A percentile compares a stretch with the other conserved stretches of the same genome.
phyloP scores from a whole-genome alignment of 1,140 invertebrate species.

The Heliothis virescens region DNA sequence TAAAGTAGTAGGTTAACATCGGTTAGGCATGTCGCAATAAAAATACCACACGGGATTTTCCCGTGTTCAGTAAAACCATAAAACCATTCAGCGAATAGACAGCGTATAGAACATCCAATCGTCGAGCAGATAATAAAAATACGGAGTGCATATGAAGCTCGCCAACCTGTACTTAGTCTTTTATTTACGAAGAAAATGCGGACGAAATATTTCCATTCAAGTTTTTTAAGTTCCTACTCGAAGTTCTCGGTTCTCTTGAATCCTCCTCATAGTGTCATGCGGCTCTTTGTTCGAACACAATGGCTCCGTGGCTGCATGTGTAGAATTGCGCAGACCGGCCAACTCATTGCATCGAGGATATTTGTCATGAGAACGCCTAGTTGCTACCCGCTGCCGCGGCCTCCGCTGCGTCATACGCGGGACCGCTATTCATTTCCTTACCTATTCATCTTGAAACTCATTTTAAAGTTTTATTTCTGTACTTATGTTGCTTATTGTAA shows the following conservation, averaged over 20 bases:
- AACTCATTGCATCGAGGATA: slow-evolving; percentile 65
- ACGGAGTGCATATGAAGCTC: slow-evolving; percentile 31
- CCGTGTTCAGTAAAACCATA: slow-evolving; percentile 8
- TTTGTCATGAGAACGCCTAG: slow-evolving; percentile 49
- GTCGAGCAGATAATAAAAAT: slow-evolving; percentile 24
- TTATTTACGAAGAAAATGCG: slow-evolving; percentile 58
- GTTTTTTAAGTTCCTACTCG: slow-evolving; percentile 69
- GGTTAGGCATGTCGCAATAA: slow-evolving; percentile 1
- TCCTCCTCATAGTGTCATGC: slow-evolving; percentile 69
- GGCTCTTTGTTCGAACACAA: slow-evolving; percentile 78
- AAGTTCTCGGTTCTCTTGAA: slow-evolving; percentile 72
- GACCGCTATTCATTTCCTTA: slow-evolving; percentile 43
- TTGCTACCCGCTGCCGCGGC: slow-evolving; percentile 19
- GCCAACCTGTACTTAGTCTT: slow-evolving; percentile 41
- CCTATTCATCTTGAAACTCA: slow-evolving; percentile 44
- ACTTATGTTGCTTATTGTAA: not conserved
- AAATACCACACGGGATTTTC: slow-evolving; percentile 23
- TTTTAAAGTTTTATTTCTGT: slow-evolving; percentile 24
- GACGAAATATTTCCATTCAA: slow-evolving; percentile 64
- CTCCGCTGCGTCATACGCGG: slow-evolving; percentile 16
- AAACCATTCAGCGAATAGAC: slow-evolving; percentile 3
- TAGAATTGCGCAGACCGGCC: slow-evolving; percentile 68
- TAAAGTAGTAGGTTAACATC: not conserved
- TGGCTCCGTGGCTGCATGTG: slow-evolving; percentile 66
- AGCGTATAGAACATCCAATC: slow-evolving; percentile 12